Percentiles rank a stretch among this genome's conserved stretches.
Evolutionary conservation across 2,888 invertebrate genomes (phyloP).

Genomic region (Plagodis dolabraria): DNA sequence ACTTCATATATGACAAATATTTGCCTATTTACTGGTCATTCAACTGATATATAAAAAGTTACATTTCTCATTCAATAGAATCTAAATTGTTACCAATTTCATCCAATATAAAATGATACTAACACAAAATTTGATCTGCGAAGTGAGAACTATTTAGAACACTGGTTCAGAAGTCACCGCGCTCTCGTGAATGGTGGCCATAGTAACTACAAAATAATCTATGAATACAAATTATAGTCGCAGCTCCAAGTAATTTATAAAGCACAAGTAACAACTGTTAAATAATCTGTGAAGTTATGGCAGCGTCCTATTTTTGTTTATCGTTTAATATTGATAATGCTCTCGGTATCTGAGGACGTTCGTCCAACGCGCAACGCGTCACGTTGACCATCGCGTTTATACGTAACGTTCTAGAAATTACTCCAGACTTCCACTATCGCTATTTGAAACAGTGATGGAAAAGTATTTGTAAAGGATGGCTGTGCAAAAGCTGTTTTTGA

Average conservation of each 20-base stretch:
- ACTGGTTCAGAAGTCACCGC: neutral
- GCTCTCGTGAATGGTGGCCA: neutral
- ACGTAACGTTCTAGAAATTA: conserved; percentile 29
- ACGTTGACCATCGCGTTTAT: conserved; percentile 38
- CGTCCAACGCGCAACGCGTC: conserved; percentile 22
- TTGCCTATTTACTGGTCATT: conserved; percentile 11
- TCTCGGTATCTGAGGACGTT: conserved; percentile 41
- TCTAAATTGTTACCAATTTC: conserved; percentile 23
- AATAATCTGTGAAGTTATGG: conserved; percentile 35
- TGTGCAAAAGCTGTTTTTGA: no score
- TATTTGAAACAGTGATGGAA: neutral
- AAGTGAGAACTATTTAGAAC: conserved; percentile 22
- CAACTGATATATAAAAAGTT: conserved; percentile 11
- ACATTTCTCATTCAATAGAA: conserved; percentile 17
- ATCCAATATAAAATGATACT: conserved; percentile 22
- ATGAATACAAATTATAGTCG: neutral
- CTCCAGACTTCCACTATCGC: conserved; percentile 15
- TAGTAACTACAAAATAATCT: conserved; percentile 4
- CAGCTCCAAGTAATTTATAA: neutral
- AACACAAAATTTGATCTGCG: neutral
- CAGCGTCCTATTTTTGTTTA: conserved; percentile 47
- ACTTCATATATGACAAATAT: no score
- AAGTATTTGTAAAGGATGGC: no score
- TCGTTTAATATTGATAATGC: conserved; percentile 53
- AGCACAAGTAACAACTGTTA: conserved; percentile 29